These are phyloP conservation scores for Zosterops borbonicus DNA, from an alignment of 2,113 vertebrate genomes.

Conservation along the genomic window DNA sequence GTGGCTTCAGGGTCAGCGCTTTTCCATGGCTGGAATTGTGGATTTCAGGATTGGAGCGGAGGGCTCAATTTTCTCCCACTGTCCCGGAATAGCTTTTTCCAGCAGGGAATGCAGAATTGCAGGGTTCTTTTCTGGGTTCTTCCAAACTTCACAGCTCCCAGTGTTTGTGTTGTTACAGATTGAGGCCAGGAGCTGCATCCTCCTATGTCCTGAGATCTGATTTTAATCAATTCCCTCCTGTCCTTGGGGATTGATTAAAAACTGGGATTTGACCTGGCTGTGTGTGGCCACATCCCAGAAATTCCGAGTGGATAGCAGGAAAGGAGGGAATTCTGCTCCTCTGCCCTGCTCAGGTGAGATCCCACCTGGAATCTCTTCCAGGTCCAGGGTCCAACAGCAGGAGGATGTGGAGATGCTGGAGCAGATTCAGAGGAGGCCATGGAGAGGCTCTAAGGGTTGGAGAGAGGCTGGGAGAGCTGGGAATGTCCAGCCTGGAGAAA, in stretches of 20 bases:
- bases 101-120: neutral
- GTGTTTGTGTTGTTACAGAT: neutral
- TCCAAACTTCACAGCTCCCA: neutral
- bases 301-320: neutral
- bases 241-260: neutral
- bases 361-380: neutral
- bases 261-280: rapidly evolving
- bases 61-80: neutral
- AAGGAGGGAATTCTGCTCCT: neutral
- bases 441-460: neutral
- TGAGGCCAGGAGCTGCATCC: neutral
- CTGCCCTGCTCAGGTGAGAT: rapidly evolving
- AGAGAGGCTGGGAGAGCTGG: neutral
- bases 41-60: neutral
- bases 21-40: rapidly evolving
- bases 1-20: neutral
- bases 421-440: rapidly evolving
- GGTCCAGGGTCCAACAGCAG: neutral
- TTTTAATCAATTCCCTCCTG: neutral
- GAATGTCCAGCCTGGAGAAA: neutral
- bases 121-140: neutral
- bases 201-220: neutral
- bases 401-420: neutral
- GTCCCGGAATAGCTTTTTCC: neutral
- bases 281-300: neutral